Percentiles rank a stretch among this genome's conserved stretches.
Evolutionary conservation across 2,888 invertebrate species (phyloP).

Genomic region (Augiades crinisus): DNA sequence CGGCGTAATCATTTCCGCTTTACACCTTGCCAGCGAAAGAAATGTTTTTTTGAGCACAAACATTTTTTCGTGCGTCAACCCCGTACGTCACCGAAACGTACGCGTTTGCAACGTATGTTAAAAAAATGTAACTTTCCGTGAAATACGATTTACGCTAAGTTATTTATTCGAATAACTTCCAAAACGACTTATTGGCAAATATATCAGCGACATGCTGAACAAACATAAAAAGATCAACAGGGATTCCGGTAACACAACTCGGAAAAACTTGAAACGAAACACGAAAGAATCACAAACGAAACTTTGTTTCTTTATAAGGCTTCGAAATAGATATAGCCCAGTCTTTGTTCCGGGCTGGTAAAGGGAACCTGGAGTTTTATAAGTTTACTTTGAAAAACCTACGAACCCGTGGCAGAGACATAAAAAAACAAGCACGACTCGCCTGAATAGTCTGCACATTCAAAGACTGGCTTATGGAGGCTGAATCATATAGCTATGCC

Average conservation of each 20-base stretch:
- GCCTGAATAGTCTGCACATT: slow-evolving; percentile 5
- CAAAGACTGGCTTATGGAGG: slow-evolving; percentile 4
- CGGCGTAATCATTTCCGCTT: slow-evolving; percentile 33
- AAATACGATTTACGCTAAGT: too few relatives aligned
- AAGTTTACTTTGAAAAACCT: slow-evolving; percentile 8
- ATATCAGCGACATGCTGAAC: neutral
- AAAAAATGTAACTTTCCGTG: too few relatives aligned
- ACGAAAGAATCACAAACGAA: neutral
- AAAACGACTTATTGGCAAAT: too few relatives aligned
- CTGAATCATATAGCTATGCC: neutral
- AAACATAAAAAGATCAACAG: neutral
- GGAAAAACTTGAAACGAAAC: neutral
- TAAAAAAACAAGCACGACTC: slow-evolving; percentile 8
- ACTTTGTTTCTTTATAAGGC: slow-evolving; percentile 14
- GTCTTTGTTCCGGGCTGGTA: neutral
- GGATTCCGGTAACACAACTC: neutral
- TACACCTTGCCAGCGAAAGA: slow-evolving; percentile 26
- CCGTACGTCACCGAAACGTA: too few relatives aligned
- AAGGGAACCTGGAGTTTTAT: slow-evolving; percentile 5
- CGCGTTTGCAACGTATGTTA: too few relatives aligned
- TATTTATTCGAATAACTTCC: too few relatives aligned
- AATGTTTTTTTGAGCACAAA: too few relatives aligned
- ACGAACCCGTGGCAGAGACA: slow-evolving; percentile 8
- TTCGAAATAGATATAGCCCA: slow-evolving; percentile 6
- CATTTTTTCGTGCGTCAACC: too few relatives aligned